Base-by-base conservation (phyloP, 1,140 invertebrate species). In the Ylistrum balloti region DNA sequence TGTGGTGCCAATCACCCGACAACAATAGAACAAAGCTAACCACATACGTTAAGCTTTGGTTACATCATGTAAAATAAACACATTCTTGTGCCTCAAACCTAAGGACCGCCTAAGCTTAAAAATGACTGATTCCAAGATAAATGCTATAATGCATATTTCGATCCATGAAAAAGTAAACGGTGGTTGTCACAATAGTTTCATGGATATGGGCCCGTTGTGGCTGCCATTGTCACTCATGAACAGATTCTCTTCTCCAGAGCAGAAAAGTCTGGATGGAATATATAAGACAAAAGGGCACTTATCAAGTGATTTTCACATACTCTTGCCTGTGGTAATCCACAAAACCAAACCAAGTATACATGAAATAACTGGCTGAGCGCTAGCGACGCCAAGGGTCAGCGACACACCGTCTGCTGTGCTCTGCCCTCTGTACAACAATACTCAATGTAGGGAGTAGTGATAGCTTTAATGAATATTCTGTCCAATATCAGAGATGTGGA, bases 381-480 rank as follows among this genome's bases (percentile, higher is more conserved):
- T 74, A 28, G 56, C 22, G 56, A 74, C 56, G 28, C 56, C 41
- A 5, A 74, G 56, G 45, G 56, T 74, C 56, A 74, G 56, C 56
- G 22, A 0, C 56, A 17, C 22, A 5, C 22, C 15, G 56, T 74
- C 56, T 74, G n/a, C 22, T n/a, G n/a, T n/a, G n/a, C 17, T 17
- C 22, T n/a, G 3, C 9, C 22, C 28, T 1, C 56, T 28, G n/a
- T 28, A n/a, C 28, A 45, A 45, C 41, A 9, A 9, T 45, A 0
- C 56, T 28, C 56, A 28, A 28, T 28, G 5, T 28, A n/a, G 22
- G 28, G 41, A 13, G 9, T 13, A 45, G 56, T 74, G 56, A 74
- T 74, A n/a, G n/a, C 56, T 74, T 74, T 74, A 74, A 74, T n/a
- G 56, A 74, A 74, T 74, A 74, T 74, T 74, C 56, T 17, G 56